Evolutionary conservation across 2,113 vertebrate genomes (phyloP).

Genomic region (Centropus bengalensis): DNA sequence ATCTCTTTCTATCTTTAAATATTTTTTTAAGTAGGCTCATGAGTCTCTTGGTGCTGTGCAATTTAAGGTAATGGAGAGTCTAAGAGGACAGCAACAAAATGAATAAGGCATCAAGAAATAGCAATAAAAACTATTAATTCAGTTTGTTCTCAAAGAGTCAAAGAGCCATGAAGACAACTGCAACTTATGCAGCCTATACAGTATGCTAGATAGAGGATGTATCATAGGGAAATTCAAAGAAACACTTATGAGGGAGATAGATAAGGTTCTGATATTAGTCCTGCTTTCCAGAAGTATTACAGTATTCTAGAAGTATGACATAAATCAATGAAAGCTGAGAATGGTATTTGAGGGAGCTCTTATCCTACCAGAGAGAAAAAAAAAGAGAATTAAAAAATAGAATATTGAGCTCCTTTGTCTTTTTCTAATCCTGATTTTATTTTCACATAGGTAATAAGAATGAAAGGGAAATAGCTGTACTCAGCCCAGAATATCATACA

Average conservation of each 20-base stretch:
- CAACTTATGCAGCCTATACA: background rate
- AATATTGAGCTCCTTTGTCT: background rate
- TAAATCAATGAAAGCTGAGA: background rate
- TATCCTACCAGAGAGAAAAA: background rate
- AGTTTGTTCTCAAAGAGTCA: background rate
- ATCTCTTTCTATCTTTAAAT: background rate
- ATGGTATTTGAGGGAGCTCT: background rate
- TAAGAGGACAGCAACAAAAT: slow-evolving; percentile 9
- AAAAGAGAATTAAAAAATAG: background rate
- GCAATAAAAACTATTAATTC: slow-evolving; percentile 19
- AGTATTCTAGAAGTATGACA: background rate
- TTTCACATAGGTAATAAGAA: background rate
- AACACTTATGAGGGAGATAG: background rate
- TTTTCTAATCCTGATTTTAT: background rate
- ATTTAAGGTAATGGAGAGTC: slow-evolving; percentile 34
- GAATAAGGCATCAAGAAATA: slow-evolving; percentile 1
- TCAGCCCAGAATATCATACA: background rate
- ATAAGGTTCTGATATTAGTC: background rate
- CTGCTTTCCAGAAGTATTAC: background rate
- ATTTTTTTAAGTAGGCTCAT: background rate
- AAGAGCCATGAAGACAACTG: background rate
- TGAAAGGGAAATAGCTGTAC: background rate
- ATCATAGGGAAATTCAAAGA: background rate
- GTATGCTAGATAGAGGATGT: background rate
- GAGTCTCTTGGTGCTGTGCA: background rate